phyloP scores from a whole-genome alignment of 2,113 vertebrate genomes.

The Tursiops truncatus region DNA sequence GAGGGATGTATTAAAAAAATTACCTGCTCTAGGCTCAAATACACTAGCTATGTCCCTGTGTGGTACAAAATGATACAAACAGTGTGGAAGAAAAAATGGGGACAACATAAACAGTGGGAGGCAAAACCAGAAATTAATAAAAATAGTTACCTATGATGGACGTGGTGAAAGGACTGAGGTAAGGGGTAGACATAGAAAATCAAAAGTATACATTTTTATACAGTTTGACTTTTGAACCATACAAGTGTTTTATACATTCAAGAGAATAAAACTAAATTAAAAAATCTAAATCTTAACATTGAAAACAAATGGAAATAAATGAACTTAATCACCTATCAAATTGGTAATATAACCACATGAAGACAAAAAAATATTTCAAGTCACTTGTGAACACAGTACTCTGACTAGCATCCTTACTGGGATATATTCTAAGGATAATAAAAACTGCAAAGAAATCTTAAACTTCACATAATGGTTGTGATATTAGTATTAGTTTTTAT shows the following conservation, averaged over 20 bases:
- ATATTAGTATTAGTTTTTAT: background rate
- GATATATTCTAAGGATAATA: background rate
- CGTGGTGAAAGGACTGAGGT: background rate
- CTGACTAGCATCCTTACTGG: background rate
- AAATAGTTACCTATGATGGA: background rate
- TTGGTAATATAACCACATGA: background rate
- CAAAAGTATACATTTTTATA: background rate
- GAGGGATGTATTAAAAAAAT: constrained; percentile 3
- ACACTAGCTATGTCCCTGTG: background rate
- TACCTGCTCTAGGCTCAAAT: background rate
- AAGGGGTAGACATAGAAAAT: background rate
- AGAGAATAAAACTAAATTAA: constrained; percentile 8
- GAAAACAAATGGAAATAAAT: constrained; percentile 34
- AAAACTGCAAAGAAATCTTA: constrained; percentile 18
- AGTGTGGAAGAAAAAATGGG: background rate
- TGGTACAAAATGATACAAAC: background rate
- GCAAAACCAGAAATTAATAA: background rate
- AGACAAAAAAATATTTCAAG: constrained; percentile 40
- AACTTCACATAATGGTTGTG: background rate
- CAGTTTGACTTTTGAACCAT: background rate
- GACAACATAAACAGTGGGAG: background rate
- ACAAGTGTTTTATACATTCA: background rate
- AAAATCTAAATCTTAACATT: background rate
- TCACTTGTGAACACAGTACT: background rate
- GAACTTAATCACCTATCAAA: background rate